A percentile compares a stretch with the other conserved stretches of the same genome.
phyloP scores from a whole-genome alignment of 2,797 vertebrate species.

The Poecilia wingei region DNA sequence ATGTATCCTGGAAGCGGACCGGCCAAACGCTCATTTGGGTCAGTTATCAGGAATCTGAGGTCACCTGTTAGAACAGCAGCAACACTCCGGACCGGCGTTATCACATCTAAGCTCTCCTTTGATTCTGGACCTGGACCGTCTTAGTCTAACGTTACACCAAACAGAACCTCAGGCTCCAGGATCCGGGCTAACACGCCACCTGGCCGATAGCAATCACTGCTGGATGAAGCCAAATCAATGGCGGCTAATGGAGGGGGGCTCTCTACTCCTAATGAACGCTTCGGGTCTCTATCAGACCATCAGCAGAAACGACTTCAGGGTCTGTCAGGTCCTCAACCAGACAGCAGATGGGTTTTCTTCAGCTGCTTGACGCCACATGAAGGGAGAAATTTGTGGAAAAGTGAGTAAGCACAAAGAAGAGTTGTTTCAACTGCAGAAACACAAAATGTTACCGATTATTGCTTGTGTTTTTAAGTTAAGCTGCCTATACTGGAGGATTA shows the following conservation, averaged over 20 bases:
- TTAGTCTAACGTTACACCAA: constrained; percentile 45
- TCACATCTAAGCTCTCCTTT: constrained; percentile 51
- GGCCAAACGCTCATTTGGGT: constrained; percentile 12
- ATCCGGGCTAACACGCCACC: neutral
- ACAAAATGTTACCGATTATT: too few relatives aligned
- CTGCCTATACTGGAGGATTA: too few relatives aligned
- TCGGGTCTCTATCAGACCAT: constrained; percentile 55
- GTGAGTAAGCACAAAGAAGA: too few relatives aligned
- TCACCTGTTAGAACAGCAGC: constrained; percentile 36
- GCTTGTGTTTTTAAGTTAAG: too few relatives aligned
- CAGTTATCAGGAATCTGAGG: constrained; percentile 22
- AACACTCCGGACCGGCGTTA: constrained; percentile 32
- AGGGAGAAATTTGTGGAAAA: too few relatives aligned
- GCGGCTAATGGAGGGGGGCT: constrained; percentile 34
- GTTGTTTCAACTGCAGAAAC: too few relatives aligned
- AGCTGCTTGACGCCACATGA: neutral
- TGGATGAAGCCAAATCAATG: constrained; percentile 64
- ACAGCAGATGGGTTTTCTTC: neutral
- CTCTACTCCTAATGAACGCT: constrained; percentile 46
- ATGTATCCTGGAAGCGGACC: neutral
- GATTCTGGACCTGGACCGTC: constrained; percentile 29
- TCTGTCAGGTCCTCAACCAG: neutral
- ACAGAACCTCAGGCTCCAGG: constrained; percentile 13
- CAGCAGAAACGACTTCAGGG: constrained; percentile 23
- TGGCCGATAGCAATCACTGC: constrained; percentile 35